phyloP scores from a whole-genome alignment of 2,888 invertebrate species.

The Lapara coniferarum region DNA sequence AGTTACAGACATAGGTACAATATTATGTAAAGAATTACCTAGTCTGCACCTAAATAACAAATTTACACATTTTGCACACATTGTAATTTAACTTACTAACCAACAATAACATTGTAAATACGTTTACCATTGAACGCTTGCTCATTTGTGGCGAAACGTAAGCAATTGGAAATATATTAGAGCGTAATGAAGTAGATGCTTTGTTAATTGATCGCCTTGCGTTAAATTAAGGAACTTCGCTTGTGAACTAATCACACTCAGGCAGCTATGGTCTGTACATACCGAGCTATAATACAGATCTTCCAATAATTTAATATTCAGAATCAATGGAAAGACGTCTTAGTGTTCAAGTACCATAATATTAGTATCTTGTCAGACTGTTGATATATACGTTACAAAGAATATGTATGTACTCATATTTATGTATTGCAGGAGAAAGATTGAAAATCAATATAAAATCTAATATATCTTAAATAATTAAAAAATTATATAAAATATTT shows the following conservation, averaged over 20 bases:
- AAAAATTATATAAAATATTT: too few species aligned
- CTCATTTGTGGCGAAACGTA: constrained; percentile 4
- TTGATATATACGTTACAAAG: too few species aligned
- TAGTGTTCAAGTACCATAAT: too few species aligned
- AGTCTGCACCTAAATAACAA: background rate
- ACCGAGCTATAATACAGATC: too few species aligned
- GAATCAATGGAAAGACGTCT: too few species aligned
- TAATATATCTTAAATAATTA: too few species aligned
- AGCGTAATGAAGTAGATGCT: background rate
- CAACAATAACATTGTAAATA: background rate
- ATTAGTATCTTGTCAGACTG: too few species aligned
- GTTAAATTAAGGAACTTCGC: background rate
- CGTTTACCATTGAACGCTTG: background rate
- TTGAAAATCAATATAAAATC: too few species aligned
- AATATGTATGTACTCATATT: too few species aligned
- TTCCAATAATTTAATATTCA: too few species aligned
- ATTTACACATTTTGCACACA: background rate
- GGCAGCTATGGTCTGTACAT: background rate
- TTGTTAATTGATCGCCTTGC: background rate
- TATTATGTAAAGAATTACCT: background rate
- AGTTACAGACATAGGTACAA: background rate
- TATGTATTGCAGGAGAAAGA: too few species aligned
- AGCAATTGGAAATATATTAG: constrained; percentile 4
- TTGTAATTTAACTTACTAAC: background rate
- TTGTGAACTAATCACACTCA: background rate